Evolutionary conservation across 2,113 vertebrate genomes (phyloP).

Genomic region (Microcebus tavaratra): DNA sequence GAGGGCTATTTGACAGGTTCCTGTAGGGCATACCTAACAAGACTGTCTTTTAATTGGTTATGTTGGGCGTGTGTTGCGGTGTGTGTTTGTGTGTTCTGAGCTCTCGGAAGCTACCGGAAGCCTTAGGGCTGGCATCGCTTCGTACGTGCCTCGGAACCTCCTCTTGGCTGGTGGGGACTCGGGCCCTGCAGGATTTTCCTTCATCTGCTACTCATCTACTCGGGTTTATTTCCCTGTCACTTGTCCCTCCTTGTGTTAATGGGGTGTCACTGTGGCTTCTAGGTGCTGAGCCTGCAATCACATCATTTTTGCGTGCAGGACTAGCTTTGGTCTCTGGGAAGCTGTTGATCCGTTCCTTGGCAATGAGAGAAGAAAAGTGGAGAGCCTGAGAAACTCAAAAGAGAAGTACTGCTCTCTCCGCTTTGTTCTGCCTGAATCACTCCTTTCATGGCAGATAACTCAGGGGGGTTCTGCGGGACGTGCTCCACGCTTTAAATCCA

Average conservation of each 20-base stretch:
- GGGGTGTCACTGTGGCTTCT: neutral
- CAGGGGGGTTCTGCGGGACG: neutral
- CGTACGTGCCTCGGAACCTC: neutral
- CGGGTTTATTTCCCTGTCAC: neutral
- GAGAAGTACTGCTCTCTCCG: neutral
- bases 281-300: neutral
- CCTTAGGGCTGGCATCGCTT: neutral
- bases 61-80: neutral
- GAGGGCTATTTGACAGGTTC: neutral
- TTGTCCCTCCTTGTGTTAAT: neutral
- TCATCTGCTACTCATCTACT: neutral
- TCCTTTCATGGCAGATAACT: neutral
- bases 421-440: neutral
- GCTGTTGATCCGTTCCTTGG: constrained; percentile 28
- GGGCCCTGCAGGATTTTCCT: neutral
- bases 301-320: constrained; percentile 31
- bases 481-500: neutral
- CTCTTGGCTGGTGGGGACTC: neutral
- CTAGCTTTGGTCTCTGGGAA: constrained; percentile 50
- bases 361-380: constrained; percentile 47
- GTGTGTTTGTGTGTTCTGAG: neutral
- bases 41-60: neutral
- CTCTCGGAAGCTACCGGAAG: neutral
- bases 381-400: constrained; percentile 25
- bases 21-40: neutral